Evolutionary conservation across 2,888 invertebrate species (phyloP), one percentile per base, ranked within the genome.

Genomic region (Eupithecia abbreviata): DNA sequence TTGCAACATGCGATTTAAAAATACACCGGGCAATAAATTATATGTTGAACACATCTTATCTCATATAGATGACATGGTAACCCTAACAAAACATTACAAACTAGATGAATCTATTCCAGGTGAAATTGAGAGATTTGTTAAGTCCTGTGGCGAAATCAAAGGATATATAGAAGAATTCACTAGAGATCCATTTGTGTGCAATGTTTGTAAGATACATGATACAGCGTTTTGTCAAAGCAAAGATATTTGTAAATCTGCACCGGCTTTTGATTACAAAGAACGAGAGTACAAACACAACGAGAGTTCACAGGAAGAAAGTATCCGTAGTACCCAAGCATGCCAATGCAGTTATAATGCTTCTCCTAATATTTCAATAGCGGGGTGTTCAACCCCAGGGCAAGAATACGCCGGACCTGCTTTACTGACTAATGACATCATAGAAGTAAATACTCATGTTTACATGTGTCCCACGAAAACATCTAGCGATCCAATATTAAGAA

Each of bases 11-110:
- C 68, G 51, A 65, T 72, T 70, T 66, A 69, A 69, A 62, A 30
- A 7, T 62, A 62, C 10, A 43, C 15, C 12, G 30, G 71, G 12
- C 42, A 43, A 67, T 70, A 78, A 81, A 68, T 73, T 80, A 6
- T 55, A 84, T 9, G 2, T 42, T 15, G 80, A 82, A 58, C 73
- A 81, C 71, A 77, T 86, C 1, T 77, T 81, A 74, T 18, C 77
- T 41, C 83, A 85, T 55, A 82, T 87, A 13, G 81, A 84, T 43
- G 83, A 85, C 69, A 78, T 85, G 4, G 82, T 86, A 51, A 81
- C 81, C 68, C 47, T 85, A 5, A 76, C 81, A 47, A 79, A 80
- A 71, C 77, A 80, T 70, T 82, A 80, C 69, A 81, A 80, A 55
- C 65, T 66, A 13, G 80, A 79, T 15, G 78, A 80, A 51, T 73